These are phyloP conservation scores for Neuroterus valhalla DNA, from an alignment of 1,140 invertebrate genomes.

Conservation along the genomic window DNA sequence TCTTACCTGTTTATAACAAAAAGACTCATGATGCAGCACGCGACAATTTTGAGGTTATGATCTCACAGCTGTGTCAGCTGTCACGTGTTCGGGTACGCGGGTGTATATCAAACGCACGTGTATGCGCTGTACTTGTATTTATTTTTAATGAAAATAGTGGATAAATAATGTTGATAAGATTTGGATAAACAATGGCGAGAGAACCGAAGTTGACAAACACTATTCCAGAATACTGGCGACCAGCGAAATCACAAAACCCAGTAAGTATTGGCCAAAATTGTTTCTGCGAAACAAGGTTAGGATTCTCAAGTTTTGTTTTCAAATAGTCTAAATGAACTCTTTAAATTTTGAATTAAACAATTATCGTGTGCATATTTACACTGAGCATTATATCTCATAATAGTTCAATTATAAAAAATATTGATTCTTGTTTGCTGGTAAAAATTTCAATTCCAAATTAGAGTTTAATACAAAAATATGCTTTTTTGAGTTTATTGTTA, in stretches of 20 bases:
- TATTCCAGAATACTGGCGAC: conserved; percentile 72
- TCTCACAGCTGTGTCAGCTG: not conserved
- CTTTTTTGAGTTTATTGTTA: not conserved
- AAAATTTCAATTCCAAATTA: not conserved
- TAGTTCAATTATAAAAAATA: not conserved
- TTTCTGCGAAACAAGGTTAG: conserved; percentile 35
- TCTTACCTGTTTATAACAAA: conserved; percentile 75
- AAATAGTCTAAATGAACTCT: not conserved
- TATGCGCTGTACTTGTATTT: not conserved
- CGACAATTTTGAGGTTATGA: conserved; percentile 22
- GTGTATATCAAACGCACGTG: not conserved
- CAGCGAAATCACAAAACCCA: conserved; percentile 72
- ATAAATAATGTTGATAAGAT: not conserved
- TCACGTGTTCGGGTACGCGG: not conserved
- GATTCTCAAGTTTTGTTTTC: conserved; percentile 32
- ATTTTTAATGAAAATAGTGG: not conserved
- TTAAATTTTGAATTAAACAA: conserved; percentile 25
- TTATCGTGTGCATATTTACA: conserved; percentile 7
- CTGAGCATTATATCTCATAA: not conserved
- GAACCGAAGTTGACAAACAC: conserved; percentile 75
- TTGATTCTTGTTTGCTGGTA: not conserved
- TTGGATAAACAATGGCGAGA: conserved; percentile 56
- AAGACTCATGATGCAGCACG: conserved; percentile 69
- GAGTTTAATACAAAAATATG: not conserved
- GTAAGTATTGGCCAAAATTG: conserved; percentile 66